Evolutionary conservation across 1,140 invertebrate genomes (phyloP).

Genomic region (Neodiprion pinetum): DNA sequence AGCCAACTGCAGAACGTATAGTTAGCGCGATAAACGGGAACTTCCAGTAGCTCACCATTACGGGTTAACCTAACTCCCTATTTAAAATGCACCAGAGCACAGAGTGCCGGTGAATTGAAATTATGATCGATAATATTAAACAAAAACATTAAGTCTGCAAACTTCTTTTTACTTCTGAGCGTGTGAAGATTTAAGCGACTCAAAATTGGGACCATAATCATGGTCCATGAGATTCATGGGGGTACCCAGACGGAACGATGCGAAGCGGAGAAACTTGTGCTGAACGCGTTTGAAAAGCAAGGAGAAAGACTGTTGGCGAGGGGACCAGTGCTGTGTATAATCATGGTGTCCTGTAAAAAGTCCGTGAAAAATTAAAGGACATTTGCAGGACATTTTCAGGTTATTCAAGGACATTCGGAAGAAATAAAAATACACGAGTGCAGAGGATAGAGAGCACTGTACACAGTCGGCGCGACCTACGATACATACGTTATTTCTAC

Average conservation of each 20-base stretch:
- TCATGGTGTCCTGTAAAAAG: not conserved
- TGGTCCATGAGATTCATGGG: constrained; percentile 1
- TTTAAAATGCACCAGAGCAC: too few species aligned
- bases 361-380: not conserved
- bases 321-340: constrained; percentile 8
- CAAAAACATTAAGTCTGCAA: too few species aligned
- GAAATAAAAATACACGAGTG: too few species aligned
- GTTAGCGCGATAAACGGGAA: constrained; percentile 2
- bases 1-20: constrained; percentile 9
- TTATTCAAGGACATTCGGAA: too few species aligned
- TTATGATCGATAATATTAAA: too few species aligned
- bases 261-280: constrained; percentile 14
- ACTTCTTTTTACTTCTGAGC: too few species aligned
- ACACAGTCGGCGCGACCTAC: too few species aligned
- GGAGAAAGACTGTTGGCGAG: not conserved
- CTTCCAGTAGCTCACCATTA: not conserved
- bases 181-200: not conserved
- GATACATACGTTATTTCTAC: too few species aligned
- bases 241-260: not conserved
- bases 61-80: not conserved
- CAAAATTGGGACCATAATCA: not conserved
- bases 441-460: too few species aligned
- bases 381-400: too few species aligned
- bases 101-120: too few species aligned
- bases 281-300: not conserved